Evolutionary conservation across 2,113 vertebrate species (phyloP).

Genomic region (Mastomys natalensis): DNA sequence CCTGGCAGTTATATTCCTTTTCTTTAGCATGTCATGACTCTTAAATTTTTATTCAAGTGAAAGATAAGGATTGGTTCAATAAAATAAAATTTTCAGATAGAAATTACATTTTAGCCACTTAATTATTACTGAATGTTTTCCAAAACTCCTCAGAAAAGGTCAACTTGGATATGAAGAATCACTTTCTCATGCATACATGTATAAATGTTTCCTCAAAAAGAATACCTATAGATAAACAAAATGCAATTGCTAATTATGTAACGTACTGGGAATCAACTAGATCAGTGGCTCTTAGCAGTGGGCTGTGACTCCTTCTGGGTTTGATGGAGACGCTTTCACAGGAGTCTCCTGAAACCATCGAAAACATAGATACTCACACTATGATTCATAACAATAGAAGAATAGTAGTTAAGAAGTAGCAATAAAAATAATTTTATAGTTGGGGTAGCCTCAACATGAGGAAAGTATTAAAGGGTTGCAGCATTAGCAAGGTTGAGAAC

Average conservation of each 20-base stretch:
- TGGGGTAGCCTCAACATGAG: not conserved
- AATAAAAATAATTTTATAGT: not conserved
- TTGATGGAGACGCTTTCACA: not conserved
- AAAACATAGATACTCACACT: not conserved
- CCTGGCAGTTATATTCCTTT: constrained; percentile 29
- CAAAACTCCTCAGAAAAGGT: not conserved
- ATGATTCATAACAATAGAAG: not conserved
- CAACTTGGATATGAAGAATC: constrained; percentile 30
- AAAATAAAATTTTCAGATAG: constrained; percentile 17
- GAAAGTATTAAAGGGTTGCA: not conserved
- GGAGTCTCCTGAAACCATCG: not conserved
- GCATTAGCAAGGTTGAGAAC: not conserved
- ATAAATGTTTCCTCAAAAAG: constrained; percentile 30
- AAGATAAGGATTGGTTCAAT: constrained; percentile 28
- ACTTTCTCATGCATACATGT: not conserved
- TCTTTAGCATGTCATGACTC: constrained; percentile 35
- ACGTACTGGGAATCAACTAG: not conserved
- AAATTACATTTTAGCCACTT: constrained; percentile 12
- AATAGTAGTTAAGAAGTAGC: not conserved
- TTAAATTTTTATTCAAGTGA: constrained; percentile 46
- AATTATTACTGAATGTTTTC: constrained; percentile 39
- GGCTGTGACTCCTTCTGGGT: no score
- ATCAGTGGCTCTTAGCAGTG: not conserved
- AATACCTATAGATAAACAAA: not conserved
- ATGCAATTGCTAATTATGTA: not conserved